phyloP scores from a whole-genome alignment of 30 jellyfish, hydroid and myxozoan genomes.

The Cassiopea andromeda region DNA sequence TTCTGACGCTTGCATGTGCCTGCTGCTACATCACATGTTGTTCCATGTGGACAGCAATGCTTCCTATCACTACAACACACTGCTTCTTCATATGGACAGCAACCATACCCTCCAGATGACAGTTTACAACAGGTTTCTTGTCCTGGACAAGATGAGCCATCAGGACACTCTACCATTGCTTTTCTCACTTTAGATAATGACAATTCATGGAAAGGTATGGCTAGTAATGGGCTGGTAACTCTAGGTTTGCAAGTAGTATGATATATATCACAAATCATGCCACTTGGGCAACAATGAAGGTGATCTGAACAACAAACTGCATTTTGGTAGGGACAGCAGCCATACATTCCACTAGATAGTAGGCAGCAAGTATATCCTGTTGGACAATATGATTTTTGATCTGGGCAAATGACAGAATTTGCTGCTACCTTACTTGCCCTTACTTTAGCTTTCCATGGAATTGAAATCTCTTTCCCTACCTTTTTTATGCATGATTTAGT shows the following conservation, averaged over 20 bases:
- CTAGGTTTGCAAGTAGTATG: constrained; percentile 8
- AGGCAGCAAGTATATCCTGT: constrained; percentile 58
- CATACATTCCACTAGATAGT: constrained; percentile 41
- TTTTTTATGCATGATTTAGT: not conserved
- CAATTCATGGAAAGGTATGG: not conserved
- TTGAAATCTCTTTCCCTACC: not conserved
- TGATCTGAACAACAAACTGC: constrained; percentile 69
- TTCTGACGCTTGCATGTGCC: too few species aligned
- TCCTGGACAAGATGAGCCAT: not conserved
- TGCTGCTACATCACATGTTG: not conserved
- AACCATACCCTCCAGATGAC: not conserved
- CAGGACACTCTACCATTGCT: not conserved
- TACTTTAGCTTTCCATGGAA: not conserved
- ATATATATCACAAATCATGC: constrained; percentile 40
- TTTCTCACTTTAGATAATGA: too few species aligned
- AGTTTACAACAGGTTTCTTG: not conserved
- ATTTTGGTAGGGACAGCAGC: constrained; percentile 71
- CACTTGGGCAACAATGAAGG: constrained; percentile 58
- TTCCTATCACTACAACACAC: not conserved
- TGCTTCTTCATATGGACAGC: not conserved
- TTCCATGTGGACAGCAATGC: constrained; percentile 9
- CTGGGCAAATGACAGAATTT: constrained; percentile 48
- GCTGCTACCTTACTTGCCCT: not conserved
- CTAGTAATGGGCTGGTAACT: not conserved
- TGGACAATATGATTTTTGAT: constrained; percentile 20